Evolutionary conservation across 2,797 vertebrate genomes (phyloP).

Genomic region (Ptychobarbus kaznakovi): DNA sequence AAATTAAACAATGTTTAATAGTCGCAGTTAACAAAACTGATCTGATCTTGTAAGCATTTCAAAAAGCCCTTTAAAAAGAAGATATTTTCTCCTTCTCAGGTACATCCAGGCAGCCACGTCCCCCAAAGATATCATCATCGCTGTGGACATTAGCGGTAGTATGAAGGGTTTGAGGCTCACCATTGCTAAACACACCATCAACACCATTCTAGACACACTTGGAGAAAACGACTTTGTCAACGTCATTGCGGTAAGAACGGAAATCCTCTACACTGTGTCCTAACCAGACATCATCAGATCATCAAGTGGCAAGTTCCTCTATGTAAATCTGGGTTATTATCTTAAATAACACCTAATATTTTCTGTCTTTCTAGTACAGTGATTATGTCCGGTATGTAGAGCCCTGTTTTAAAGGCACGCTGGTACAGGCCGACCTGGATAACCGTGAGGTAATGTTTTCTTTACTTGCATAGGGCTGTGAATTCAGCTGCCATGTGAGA

Average conservation of each 20-base stretch:
- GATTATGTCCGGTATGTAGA: constrained; percentile 94
- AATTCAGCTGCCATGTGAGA: neutral
- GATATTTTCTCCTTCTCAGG: neutral
- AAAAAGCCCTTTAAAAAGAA: neutral
- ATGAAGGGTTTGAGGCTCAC: constrained; percentile 95
- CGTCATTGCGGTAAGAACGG: constrained; percentile 86
- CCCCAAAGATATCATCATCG: constrained; percentile 93
- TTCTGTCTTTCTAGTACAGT: constrained; percentile 82
- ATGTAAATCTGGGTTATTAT: constrained; percentile 53
- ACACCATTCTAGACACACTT: constrained; percentile 91
- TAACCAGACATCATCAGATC: constrained; percentile 61
- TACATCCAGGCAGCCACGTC: constrained; percentile 79
- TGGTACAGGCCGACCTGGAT: constrained; percentile 96
- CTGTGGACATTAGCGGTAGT: constrained; percentile 93
- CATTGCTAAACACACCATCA: constrained; percentile 94
- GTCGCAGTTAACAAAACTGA: neutral
- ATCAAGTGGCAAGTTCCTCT: constrained; percentile 15
- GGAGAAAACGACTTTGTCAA: constrained; percentile 98
- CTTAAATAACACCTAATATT: neutral
- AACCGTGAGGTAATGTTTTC: constrained; percentile 88
- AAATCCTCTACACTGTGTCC: constrained; percentile 56
- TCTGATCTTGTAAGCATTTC: neutral
- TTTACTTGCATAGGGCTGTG: neutral
- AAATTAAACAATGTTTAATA: neutral
- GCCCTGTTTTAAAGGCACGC: constrained; percentile 93